Base-by-base conservation (phyloP, 2,797 vertebrate genomes). In the Gallinago solitaria region DNA sequence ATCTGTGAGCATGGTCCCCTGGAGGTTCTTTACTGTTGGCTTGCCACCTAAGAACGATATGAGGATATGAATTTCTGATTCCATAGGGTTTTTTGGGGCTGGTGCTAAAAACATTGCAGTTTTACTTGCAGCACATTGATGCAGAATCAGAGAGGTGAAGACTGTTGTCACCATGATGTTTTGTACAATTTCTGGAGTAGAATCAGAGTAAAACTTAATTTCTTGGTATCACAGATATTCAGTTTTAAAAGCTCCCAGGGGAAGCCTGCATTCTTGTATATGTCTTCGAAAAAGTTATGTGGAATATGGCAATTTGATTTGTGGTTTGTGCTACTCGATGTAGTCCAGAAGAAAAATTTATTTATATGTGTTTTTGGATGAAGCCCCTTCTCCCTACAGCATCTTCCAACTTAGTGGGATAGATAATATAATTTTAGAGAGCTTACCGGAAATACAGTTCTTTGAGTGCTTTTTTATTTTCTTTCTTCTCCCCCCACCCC, bases 1-100 rank as follows among this genome's bases (percentile, higher is more conserved):
- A 2, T 16, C 8, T 3, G 14, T 33, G 27, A 75, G 14, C 7
- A 1, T 6, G 14, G 6, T 43, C 12, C 10, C 9, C 7, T 77
- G 67, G 21, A 47, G 39, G 8, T 25, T 33, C 19, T n/a, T 60
- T 21, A 12, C 27, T 64, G 1, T 28, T 68, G 16, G 5, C 33
- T 92, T 87, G 28, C 19, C 20, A 48, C 41, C 16, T 16, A 45
- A 15, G 43, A 45, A 27, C 12, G 15, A 10, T 78, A 56, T 4
- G n/a, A 11, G 12, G 12, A 30, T 50, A 8, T 41, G 8, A 68
- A 48, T 75, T 85, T 61, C 65, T 83, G 35, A 64, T 83, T 8
- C 19, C 7, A 2, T 65, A 7, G 16, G 6, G 0, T 0, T 69
- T 86, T 82, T 18, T 12, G 28, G 27, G 27, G 8, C 48, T 78